These are phyloP conservation scores for Portevinia maculata DNA, from an alignment of 2,888 invertebrate genomes.

Conservation along the genomic window DNA sequence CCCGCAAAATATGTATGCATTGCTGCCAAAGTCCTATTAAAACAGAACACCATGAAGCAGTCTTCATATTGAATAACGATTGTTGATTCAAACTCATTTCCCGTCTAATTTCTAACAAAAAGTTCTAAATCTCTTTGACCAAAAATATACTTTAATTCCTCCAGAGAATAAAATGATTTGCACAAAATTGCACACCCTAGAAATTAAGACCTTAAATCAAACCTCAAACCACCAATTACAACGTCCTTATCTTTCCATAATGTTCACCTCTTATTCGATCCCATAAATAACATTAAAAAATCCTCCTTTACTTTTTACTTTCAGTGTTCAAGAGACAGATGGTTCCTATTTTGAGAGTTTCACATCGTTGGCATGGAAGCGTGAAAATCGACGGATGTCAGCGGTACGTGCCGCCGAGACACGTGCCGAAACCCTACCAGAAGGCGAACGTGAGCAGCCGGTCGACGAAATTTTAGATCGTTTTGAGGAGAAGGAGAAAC, in stretches of 20 bases:
- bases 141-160: no score
- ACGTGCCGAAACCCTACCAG: conserved; percentile 87
- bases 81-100: no score
- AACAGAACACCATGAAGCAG: no score
- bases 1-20: no score
- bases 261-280: background rate
- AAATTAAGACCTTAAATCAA: background rate
- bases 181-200: no score
- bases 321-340: conserved; percentile 96
- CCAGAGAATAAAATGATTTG: no score
- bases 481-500: conserved; percentile 86
- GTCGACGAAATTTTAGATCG: conserved; percentile 81
- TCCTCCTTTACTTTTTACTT: conserved; percentile 39
- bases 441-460: conserved; percentile 82
- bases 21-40: no score
- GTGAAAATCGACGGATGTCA: conserved; percentile 93
- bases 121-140: no score
- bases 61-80: no score
- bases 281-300: background rate
- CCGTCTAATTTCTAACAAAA: no score
- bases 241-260: background rate
- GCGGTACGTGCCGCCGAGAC: conserved; percentile 90
- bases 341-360: conserved; percentile 97
- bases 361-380: conserved; percentile 95
- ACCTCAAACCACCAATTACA: conserved; percentile 5